Evolutionary conservation across 1,140 invertebrate genomes (phyloP).

Genomic region (Aplysia californica): DNA sequence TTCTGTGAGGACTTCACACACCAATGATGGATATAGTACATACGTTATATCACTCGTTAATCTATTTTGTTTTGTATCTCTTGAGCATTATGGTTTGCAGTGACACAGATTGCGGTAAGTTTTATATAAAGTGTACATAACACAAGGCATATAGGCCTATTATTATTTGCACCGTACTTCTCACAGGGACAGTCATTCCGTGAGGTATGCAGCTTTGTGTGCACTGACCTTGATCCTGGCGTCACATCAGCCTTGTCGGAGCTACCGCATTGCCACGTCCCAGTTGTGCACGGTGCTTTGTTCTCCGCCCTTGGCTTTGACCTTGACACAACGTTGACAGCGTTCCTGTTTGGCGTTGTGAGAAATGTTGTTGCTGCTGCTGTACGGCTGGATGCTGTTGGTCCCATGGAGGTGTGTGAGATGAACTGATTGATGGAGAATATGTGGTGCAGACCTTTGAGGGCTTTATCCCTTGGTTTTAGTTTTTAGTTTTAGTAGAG

Average conservation of each 20-base stretch:
- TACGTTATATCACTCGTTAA: too few relatives aligned
- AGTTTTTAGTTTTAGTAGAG: too few relatives aligned
- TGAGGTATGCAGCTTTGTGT: neutral
- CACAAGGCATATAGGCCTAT: neutral
- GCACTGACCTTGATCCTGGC: neutral
- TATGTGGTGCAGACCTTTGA: too few relatives aligned
- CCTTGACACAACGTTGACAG: neutral
- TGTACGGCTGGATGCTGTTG: neutral
- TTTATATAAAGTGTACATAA: neutral
- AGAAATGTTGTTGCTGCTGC: neutral
- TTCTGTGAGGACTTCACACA: too few relatives aligned
- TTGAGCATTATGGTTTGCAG: too few relatives aligned
- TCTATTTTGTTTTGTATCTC: too few relatives aligned
- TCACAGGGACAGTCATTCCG: neutral
- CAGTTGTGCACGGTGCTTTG: neutral
- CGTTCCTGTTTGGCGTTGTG: neutral
- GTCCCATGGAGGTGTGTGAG: neutral
- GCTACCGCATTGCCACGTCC: neutral
- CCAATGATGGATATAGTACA: too few relatives aligned
- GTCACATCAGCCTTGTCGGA: neutral
- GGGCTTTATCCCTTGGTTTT: too few relatives aligned
- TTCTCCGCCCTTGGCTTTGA: neutral
- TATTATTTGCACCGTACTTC: neutral
- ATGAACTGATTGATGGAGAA: too few relatives aligned
- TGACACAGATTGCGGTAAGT: too few relatives aligned